Conservation (phyloP, 2,888 invertebrate species). For the Euzetes globulus region DNA sequence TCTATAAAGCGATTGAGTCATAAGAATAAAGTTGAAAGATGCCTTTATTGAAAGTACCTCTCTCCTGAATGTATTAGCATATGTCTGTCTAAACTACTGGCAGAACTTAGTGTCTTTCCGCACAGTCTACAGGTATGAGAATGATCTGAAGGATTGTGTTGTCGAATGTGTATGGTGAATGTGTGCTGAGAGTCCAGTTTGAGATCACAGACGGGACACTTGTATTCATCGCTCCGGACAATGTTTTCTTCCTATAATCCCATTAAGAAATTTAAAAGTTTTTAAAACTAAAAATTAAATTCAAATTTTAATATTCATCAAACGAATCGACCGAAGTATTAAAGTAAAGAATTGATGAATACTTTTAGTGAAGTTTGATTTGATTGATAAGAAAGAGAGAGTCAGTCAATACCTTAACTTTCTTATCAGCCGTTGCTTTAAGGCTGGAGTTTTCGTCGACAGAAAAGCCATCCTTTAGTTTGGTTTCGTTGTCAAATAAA, state of each 20-base stretch:
- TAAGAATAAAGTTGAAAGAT: too few relatives aligned
- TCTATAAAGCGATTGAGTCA: constrained; percentile 44
- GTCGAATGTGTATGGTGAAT: constrained; percentile 61
- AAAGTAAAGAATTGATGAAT: too few relatives aligned
- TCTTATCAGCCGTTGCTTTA: not conserved
- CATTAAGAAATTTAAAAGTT: too few relatives aligned
- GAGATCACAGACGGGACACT: constrained; percentile 60
- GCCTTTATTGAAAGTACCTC: constrained; percentile 40
- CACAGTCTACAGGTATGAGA: constrained; percentile 60
- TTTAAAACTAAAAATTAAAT: too few relatives aligned
- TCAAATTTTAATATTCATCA: too few relatives aligned
- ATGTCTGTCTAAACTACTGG: constrained; percentile 69
- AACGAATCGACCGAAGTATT: too few relatives aligned
- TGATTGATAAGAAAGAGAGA: not conserved
- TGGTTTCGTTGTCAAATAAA: not conserved
- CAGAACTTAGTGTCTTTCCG: constrained; percentile 63
- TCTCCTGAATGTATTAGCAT: constrained; percentile 72
- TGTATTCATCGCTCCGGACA: constrained; percentile 46
- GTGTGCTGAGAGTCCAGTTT: constrained; percentile 59
- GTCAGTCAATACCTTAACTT: not conserved
- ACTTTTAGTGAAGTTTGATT: too few relatives aligned
- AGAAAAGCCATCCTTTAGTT: constrained; percentile 2
- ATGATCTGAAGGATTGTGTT: constrained; percentile 49
- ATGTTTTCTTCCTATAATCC: constrained; percentile 16
- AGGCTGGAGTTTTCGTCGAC: not conserved